Conservation (phyloP, 1,140 invertebrate species). For the Tribolium madens region DNA sequence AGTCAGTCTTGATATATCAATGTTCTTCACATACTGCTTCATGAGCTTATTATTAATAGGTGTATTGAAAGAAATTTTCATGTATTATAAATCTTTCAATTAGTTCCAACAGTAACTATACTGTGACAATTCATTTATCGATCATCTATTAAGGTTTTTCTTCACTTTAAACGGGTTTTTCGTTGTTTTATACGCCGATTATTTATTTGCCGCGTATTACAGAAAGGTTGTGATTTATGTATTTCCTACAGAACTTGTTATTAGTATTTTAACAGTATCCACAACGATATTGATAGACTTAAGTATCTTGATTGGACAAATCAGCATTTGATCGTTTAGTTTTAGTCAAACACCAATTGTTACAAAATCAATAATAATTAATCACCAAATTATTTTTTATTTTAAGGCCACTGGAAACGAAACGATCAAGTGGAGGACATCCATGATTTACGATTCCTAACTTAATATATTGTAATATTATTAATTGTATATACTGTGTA, state of each 20-base stretch:
- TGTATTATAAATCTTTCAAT: constrained; percentile 24
- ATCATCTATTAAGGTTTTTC: neutral
- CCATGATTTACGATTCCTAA: constrained; percentile 45
- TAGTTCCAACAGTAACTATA: constrained; percentile 6
- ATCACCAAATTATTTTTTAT: constrained; percentile 9
- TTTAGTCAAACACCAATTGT: constrained; percentile 19
- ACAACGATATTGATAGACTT: constrained; percentile 47
- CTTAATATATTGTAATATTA: constrained; percentile 46
- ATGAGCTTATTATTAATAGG: constrained; percentile 57
- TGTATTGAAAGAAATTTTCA: constrained; percentile 47
- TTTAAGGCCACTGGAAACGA: constrained; percentile 19
- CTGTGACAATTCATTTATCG: constrained; percentile 20
- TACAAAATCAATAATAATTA: neutral
- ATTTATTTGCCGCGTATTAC: constrained; percentile 33
- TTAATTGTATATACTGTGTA: constrained; percentile 55
- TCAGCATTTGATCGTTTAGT: constrained; percentile 26
- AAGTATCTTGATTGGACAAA: constrained; percentile 42
- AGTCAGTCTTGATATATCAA: constrained; percentile 56
- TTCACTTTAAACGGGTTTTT: constrained; percentile 35
- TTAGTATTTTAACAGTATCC: constrained; percentile 42
- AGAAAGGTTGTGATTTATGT: constrained; percentile 45
- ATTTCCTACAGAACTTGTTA: constrained; percentile 31
- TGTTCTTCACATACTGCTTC: constrained; percentile 55
- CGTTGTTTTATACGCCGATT: neutral
- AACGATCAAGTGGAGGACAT: constrained; percentile 7